These are phyloP conservation scores for Stomatorhinus ivindoensis DNA, from an alignment of 2,113 vertebrate species.

Conservation along the genomic window DNA sequence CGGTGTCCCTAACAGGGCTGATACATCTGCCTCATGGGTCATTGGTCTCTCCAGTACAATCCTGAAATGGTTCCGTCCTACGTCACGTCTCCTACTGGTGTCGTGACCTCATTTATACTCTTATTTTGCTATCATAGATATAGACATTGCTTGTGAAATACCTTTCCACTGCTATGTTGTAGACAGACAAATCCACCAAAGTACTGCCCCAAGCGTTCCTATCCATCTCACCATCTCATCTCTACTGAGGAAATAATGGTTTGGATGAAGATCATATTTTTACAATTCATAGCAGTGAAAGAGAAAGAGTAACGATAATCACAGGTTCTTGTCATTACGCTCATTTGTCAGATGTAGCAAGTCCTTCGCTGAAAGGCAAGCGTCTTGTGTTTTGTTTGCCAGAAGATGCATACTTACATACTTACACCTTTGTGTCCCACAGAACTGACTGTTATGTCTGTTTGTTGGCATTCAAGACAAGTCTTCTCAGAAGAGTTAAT, in stretches of 20 bases:
- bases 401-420: not conserved
- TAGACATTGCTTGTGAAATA: not conserved
- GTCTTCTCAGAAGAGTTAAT: not conserved
- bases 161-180: not conserved
- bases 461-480: not conserved
- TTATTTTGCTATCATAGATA: not conserved
- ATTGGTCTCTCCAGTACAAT: not conserved
- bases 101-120: not conserved
- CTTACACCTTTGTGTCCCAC: not conserved
- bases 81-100: not conserved
- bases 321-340: not conserved
- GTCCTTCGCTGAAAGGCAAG: not conserved
- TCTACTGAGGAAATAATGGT: not conserved
- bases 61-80: not conserved
- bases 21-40: not conserved
- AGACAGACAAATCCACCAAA: not conserved
- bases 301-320: not conserved
- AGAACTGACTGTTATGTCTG: not conserved
- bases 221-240: not conserved
- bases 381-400: not conserved
- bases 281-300: not conserved
- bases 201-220: not conserved
- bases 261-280: not conserved
- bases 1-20: not conserved
- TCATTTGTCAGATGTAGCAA: not conserved